Evolutionary conservation across 2,797 vertebrate species (phyloP), one percentile per base, ranked within the genome.

Genomic region (Microctenopoma steveboyesi): DNA sequence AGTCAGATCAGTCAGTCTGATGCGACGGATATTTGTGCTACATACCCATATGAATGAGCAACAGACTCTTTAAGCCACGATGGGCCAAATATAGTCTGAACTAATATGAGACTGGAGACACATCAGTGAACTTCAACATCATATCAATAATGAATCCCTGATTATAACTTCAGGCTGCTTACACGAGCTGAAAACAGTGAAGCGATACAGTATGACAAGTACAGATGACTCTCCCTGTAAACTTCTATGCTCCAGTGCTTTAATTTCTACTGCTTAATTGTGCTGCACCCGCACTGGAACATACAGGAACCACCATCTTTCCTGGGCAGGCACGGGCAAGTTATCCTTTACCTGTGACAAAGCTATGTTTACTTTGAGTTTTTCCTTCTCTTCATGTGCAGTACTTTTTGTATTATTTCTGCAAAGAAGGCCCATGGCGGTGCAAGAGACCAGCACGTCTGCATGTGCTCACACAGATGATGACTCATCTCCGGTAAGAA

Each of bases 401-500:
- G 52, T 16, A 10, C 14, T 72, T 60, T 15, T 51, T 51, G 11
- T n/a, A 63, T 55, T 33, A 30, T 48, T 60, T 53, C 47, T 72
- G 1, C 50, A 15, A 15, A 33, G 37, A 40, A 22, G 10, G 15
- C 50, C 13, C 0, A 3, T 15, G 11, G 43, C 42, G 15, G 66
- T 69, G 67, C 74, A 48, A 72, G 42, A 75, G 30, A 46, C 3
- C 6, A 51, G 47, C n/a, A 54, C 43, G 62, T 76, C 42, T 71
- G 47, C 7, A 11, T 54, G 63, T 15, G 50, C 57, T 73, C 39
- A 58, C 50, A 72, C 60, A 69, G 45, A 81, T 8, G 61, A 84
- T 82, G 74, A 86, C 43, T 86, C 78, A 86, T 81, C 62, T 63
- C 50, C 27, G 48, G 40, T 57, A 15, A 65, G 67, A 53, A 60